Evolutionary conservation across 23 tunicate species (phyloP).

Genomic region (Trididemnum miniatum): DNA sequence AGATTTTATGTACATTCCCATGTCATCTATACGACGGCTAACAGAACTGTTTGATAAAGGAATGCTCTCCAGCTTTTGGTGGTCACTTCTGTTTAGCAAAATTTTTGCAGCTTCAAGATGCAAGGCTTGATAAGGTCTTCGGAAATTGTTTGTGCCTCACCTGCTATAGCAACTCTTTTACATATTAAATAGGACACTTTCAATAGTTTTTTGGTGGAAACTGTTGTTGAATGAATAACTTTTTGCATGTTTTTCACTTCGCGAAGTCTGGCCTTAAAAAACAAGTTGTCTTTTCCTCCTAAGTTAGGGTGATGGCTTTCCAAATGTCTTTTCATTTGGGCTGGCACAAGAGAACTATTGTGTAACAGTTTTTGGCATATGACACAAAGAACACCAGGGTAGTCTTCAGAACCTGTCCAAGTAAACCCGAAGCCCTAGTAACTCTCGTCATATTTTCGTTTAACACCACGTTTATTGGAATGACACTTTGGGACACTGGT

Average conservation of each 20-base stretch:
- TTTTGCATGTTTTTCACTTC: constrained; percentile 25
- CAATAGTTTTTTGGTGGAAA: constrained; percentile 17
- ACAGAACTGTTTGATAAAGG: too few relatives aligned
- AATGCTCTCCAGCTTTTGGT: too few relatives aligned
- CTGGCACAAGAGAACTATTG: constrained; percentile 32
- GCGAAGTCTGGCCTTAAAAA: too few relatives aligned
- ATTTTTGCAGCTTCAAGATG: too few relatives aligned
- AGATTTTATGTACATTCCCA: too few relatives aligned
- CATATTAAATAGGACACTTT: constrained; percentile 21
- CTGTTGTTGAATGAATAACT: constrained; percentile 23
- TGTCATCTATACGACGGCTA: too few relatives aligned
- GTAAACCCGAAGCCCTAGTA: constrained; percentile 39
- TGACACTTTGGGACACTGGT: constrained; percentile 5
- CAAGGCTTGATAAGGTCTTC: too few relatives aligned
- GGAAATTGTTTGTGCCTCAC: constrained; percentile 45
- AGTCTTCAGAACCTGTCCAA: constrained; percentile 47
- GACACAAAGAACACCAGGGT: constrained; percentile 25
- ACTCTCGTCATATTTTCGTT: too few relatives aligned
- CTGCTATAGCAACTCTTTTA: constrained; percentile 26
- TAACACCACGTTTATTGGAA: constrained; percentile 36
- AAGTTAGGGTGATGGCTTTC: constrained; percentile 35
- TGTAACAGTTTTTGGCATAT: constrained; percentile 28
- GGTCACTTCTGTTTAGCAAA: too few relatives aligned
- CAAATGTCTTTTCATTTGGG: constrained; percentile 38
- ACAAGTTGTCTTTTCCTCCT: constrained; percentile 22